phyloP scores from a whole-genome alignment of 64 coral and sea anemone species.

The Stylophora pistillata region DNA sequence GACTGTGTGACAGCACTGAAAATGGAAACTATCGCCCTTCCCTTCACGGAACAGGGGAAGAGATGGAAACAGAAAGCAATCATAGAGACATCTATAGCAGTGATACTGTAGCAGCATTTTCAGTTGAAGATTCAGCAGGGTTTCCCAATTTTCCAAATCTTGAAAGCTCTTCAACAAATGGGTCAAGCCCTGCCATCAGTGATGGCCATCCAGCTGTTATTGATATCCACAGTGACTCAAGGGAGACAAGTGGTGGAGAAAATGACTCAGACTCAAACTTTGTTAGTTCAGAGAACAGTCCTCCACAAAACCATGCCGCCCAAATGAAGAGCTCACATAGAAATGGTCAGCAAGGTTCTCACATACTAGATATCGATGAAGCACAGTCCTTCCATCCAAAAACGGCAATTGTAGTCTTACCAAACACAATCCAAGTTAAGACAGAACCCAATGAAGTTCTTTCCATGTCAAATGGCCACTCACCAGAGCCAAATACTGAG shows the following conservation, averaged over 20 bases:
- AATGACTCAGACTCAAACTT: slow-evolving; percentile 69
- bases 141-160: slow-evolving; percentile 7
- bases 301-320: neutral
- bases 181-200: slow-evolving; percentile 52
- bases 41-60: neutral
- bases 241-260: slow-evolving; percentile 51
- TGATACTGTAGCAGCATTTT: neutral
- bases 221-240: slow-evolving; percentile 50
- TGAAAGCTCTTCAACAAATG: slow-evolving; percentile 58
- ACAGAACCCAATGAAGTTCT: slow-evolving; percentile 56
- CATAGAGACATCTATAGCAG: slow-evolving; percentile 4
- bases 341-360: neutral
- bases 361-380: neutral
- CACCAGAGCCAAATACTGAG: slow-evolving; percentile 3
- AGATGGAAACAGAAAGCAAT: neutral
- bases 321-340: neutral
- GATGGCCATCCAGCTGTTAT: slow-evolving; percentile 35
- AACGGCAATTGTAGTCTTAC: slow-evolving; percentile 48
- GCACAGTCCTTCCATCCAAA: neutral
- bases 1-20: slow-evolving; percentile 42
- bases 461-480: neutral
- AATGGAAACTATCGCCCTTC: neutral
- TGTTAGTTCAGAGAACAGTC: slow-evolving; percentile 25
- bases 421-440: slow-evolving; percentile 58
- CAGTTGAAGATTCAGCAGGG: slow-evolving; percentile 6